These are phyloP conservation scores for Ateles fusciceps DNA, from an alignment of 2,797 vertebrate genomes.

Conservation along the genomic window DNA sequence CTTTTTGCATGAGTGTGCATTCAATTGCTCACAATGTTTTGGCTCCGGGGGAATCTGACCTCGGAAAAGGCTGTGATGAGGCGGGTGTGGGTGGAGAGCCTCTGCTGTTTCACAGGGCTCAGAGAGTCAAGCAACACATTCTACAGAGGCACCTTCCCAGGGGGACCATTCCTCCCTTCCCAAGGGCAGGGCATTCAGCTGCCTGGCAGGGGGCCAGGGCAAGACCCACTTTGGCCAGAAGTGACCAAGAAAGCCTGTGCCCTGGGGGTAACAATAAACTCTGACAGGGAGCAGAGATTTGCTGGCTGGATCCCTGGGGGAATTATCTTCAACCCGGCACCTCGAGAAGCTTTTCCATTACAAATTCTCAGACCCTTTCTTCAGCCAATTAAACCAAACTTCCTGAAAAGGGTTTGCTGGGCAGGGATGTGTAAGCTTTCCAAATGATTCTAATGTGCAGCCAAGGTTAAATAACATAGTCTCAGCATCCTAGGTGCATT, in stretches of 20 bases:
- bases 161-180: background rate
- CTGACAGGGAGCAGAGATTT: background rate
- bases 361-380: background rate
- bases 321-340: background rate
- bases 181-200: background rate
- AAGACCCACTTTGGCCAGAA: background rate
- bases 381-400: background rate
- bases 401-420: background rate
- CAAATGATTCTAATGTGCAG: background rate
- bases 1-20: slow-evolving; percentile 57
- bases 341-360: background rate
- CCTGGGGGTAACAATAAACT: background rate
- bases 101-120: background rate
- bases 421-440: background rate
- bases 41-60: slow-evolving; percentile 69
- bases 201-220: background rate
- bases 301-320: background rate
- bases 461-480: background rate
- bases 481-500: background rate
- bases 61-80: slow-evolving; percentile 59
- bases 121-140: slow-evolving; percentile 23
- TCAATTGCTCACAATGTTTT: slow-evolving; percentile 69
- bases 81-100: slow-evolving; percentile 52
- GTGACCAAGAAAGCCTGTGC: background rate
- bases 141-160: slow-evolving; percentile 33